Evolutionary conservation across 2,888 invertebrate species (phyloP).

Genomic region (Eupithecia vulgata): DNA sequence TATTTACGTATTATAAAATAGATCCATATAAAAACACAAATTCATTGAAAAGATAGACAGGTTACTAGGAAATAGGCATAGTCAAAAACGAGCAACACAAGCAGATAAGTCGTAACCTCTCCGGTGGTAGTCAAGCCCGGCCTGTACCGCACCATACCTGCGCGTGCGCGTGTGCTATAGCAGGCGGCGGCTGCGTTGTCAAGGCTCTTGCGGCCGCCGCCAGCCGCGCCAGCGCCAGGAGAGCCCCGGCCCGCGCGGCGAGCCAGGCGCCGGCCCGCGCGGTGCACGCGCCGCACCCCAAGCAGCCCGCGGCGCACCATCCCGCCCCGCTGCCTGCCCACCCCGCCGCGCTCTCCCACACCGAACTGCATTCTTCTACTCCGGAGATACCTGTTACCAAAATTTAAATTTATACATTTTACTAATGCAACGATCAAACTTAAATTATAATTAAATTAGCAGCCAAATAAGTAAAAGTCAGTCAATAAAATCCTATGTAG

Average conservation of each 20-base stretch:
- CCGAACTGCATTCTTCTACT: conserved; percentile 49
- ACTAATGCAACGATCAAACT: no score
- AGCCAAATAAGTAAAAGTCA: no score
- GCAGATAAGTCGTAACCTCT: no score
- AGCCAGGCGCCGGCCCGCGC: conserved; percentile 61
- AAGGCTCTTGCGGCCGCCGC: conserved; percentile 87
- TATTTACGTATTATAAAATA: no score
- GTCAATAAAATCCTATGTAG: no score
- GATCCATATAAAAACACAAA: no score
- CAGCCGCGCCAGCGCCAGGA: conserved; percentile 84
- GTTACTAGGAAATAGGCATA: no score
- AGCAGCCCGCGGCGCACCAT: conserved; percentile 46
- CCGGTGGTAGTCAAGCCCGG: no score
- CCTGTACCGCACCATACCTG: conserved; percentile 14
- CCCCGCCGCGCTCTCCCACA: conserved; percentile 55
- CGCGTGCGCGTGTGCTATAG: conserved; percentile 89
- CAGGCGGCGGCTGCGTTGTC: conserved; percentile 96
- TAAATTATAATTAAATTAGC: no score
- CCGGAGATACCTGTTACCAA: conserved; percentile 67
- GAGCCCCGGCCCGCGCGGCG: conserved; percentile 88
- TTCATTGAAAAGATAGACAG: no score
- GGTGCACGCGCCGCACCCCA: conserved; percentile 48
- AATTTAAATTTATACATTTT: no score
- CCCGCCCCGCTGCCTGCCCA: conserved; percentile 58
- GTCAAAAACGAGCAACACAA: no score